Evolutionary conservation across 2,888 invertebrate genomes (phyloP).

Genomic region (Mythimna impura): DNA sequence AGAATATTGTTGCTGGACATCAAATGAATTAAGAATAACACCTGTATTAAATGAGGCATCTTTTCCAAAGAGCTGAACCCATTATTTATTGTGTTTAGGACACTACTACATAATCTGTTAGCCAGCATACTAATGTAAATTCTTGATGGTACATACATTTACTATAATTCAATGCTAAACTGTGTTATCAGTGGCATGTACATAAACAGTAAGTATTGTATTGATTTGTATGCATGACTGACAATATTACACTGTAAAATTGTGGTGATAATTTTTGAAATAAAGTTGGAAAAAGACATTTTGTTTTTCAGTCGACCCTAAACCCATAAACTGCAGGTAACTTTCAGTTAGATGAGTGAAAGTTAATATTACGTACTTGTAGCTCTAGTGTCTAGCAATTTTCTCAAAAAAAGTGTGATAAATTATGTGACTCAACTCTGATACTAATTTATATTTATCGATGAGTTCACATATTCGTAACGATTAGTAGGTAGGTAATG

Average conservation of each 20-base stretch:
- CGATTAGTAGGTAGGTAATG: too few species aligned
- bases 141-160: conserved; percentile 53
- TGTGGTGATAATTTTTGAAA: conserved; percentile 86
- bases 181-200: conserved; percentile 58
- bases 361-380: too few species aligned
- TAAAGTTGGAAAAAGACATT: conserved; percentile 76
- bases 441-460: too few species aligned
- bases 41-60: conserved; percentile 49
- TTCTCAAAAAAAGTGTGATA: too few species aligned
- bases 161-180: conserved; percentile 43
- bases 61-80: conserved; percentile 56
- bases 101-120: conserved; percentile 38
- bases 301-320: conserved; percentile 19
- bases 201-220: conserved; percentile 62
- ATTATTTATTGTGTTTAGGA: conserved; percentile 62
- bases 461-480: too few species aligned
- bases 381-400: too few species aligned
- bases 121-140: conserved; percentile 52
- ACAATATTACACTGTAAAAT: conserved; percentile 85
- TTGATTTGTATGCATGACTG: conserved; percentile 75
- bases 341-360: too few species aligned
- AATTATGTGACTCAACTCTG: too few species aligned
- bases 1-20: conserved; percentile 44
- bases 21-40: conserved; percentile 35
- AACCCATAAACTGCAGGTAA: neutral